Base-by-base conservation (phyloP, 2,797 vertebrate species). In the Syngnathus rostellatus region DNA sequence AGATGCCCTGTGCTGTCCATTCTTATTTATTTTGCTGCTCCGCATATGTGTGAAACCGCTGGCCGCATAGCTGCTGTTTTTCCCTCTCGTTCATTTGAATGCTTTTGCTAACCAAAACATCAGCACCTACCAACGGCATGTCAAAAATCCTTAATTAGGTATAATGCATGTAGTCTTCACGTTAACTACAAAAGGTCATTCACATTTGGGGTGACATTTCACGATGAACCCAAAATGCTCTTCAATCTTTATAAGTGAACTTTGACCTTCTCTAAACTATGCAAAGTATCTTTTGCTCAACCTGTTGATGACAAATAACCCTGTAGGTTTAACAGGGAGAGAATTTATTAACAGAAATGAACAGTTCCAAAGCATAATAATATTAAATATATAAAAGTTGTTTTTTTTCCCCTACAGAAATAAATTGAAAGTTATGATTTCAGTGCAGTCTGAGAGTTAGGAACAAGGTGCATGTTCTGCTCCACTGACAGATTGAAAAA, bases 1-100 rank as follows among this genome's bases (percentile, higher is more conserved):
- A 79, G 81, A 84, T 80, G 79, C 81, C 78, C 80, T 77, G 72
- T 57, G 69, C 79, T 81, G 86, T 88, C 83, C 82, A 73, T 74
- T 83, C 82, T 70, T 70, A 84, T 86, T 82, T 85, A 79, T 83
- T 83, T 79, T 66, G 65, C 64, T 39, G 38, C 65, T 84, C 63
- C 63, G 69, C 78, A 76, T 81, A 79, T 17, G 45, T 55, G 71
- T 81, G 67, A 75, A 71, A 79, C 77, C 68, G 62, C 73, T 68
- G 69, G 73, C 45, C 16, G 5, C 12, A 46, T 46, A 17, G 45
- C 16, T 5, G 2, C 73, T 68, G 63, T 71, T 68, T 48, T 54
- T 25, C 31, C 31, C 31, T 31, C 31, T 31, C 31, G 3, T 31
- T 31, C 31, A 31, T 31, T 31, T 31, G 31, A 31, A 31, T 31